Evolutionary conservation across 2,113 vertebrate genomes (phyloP).

Genomic region (Neodontobutis hainanensis): DNA sequence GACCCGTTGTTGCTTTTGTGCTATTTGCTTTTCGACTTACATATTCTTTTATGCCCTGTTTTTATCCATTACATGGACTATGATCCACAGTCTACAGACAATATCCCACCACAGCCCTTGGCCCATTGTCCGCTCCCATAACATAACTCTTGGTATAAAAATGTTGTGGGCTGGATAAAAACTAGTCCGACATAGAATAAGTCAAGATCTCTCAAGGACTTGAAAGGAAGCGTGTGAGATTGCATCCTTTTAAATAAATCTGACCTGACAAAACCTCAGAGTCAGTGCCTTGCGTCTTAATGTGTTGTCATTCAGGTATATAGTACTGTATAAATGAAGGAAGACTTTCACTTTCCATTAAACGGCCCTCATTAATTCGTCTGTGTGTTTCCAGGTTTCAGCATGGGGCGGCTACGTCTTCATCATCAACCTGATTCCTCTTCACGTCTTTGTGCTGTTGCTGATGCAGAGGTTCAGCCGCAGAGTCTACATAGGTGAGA

Average conservation of each 20-base stretch:
- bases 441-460: constrained; percentile 93
- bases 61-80: not conserved
- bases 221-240: no score
- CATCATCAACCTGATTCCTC: constrained; percentile 97
- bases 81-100: not conserved
- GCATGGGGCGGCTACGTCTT: constrained; percentile 98
- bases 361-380: not conserved
- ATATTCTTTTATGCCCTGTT: not conserved
- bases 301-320: no score
- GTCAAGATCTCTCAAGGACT: no score
- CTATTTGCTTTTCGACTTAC: not conserved
- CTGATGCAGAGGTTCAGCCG: constrained; percentile 96
- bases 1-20: not conserved
- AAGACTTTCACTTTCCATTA: not conserved
- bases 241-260: no score
- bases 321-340: no score
- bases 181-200: no score
- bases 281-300: no score
- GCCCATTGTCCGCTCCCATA: no score
- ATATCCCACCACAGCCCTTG: not conserved
- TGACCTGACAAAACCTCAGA: no score
- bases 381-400: constrained; percentile 82
- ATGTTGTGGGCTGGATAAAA: no score
- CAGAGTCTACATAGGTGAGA: constrained; percentile 96
- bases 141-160: no score